Percentiles rank a stretch among this genome's conserved stretches.
These are phyloP conservation scores for Sebastes melanostomus DNA, from an alignment of 2,797 vertebrate genomes.

Conservation along the genomic window DNA sequence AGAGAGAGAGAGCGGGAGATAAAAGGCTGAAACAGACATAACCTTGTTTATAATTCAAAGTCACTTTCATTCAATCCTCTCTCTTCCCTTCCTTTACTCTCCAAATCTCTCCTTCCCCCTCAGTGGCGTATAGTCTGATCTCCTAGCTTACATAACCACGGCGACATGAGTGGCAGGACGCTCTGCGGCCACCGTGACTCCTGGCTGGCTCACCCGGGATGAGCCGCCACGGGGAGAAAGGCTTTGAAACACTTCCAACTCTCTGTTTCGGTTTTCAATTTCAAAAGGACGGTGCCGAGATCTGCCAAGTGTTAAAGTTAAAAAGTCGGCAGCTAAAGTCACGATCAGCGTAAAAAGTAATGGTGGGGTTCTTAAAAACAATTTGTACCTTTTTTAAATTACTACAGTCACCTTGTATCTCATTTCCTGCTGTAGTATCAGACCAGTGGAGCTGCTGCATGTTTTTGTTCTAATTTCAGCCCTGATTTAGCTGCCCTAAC, in stretches of 20 bases:
- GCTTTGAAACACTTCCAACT: conserved; percentile 5
- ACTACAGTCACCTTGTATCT: not conserved
- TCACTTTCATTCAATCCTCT: conserved; percentile 19
- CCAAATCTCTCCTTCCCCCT: conserved; percentile 23
- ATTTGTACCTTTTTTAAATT: not conserved
- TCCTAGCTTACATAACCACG: conserved; percentile 57
- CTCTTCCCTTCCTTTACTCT: conserved; percentile 9
- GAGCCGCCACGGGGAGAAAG: conserved; percentile 20
- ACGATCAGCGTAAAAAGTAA: not conserved
- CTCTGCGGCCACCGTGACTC: conserved; percentile 33
- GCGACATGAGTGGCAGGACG: conserved; percentile 42
- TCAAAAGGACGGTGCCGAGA: not conserved
- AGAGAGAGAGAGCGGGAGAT: not conserved
- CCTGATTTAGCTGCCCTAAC: conserved; percentile 30
- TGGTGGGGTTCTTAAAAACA: not conserved
- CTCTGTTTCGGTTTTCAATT: not conserved
- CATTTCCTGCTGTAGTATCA: not conserved
- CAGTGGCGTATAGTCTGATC: conserved; percentile 13
- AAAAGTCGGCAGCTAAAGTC: not conserved
- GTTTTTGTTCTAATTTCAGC: conserved; percentile 50
- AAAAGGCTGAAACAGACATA: conserved; percentile 28
- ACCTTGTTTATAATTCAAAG: conserved; percentile 58
- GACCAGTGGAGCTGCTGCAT: not conserved
- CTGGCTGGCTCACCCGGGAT: conserved; percentile 38
- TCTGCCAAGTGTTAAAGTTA: not conserved